Conservation (phyloP, 2,797 vertebrate genomes). For the Poecile montanus region DNA sequence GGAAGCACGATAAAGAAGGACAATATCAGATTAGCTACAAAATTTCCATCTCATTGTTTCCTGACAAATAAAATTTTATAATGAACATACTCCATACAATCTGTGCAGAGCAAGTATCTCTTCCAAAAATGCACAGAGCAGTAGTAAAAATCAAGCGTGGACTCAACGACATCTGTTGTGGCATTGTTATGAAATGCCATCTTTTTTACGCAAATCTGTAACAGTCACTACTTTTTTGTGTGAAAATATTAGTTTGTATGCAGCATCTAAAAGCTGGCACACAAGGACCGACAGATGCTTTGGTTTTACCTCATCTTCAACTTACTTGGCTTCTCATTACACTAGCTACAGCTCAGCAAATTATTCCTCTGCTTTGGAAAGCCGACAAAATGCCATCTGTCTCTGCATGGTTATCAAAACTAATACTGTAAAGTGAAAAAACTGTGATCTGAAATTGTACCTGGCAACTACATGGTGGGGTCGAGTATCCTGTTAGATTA, state of each 20-base stretch:
- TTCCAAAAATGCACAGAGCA: constrained; percentile 80
- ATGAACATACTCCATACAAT: constrained; percentile 76
- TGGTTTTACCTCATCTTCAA: constrained; percentile 82
- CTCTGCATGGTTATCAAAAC: constrained; percentile 81
- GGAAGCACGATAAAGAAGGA: constrained; percentile 66
- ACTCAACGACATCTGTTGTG: constrained; percentile 80
- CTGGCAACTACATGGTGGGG: constrained; percentile 48
- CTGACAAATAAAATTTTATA: constrained; percentile 79
- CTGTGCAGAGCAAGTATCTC: constrained; percentile 73
- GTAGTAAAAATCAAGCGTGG: constrained; percentile 79
- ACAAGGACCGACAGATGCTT: constrained; percentile 79
- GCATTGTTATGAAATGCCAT: constrained; percentile 82
- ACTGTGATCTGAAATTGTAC: constrained; percentile 61
- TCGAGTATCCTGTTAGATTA: constrained; percentile 10
- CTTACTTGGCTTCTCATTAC: constrained; percentile 79
- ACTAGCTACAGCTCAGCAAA: constrained; percentile 77
- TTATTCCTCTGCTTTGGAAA: constrained; percentile 82
- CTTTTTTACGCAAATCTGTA: constrained; percentile 79
- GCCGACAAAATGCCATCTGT: constrained; percentile 82
- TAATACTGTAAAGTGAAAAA: constrained; percentile 74
- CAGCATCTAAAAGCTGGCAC: constrained; percentile 78
- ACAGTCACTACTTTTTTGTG: constrained; percentile 75
- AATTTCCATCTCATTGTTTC: constrained; percentile 80
- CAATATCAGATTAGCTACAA: constrained; percentile 73
- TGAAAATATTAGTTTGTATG: constrained; percentile 82